phyloP scores from a whole-genome alignment of 2,888 invertebrate species.

The Hoplodrina blanda region DNA sequence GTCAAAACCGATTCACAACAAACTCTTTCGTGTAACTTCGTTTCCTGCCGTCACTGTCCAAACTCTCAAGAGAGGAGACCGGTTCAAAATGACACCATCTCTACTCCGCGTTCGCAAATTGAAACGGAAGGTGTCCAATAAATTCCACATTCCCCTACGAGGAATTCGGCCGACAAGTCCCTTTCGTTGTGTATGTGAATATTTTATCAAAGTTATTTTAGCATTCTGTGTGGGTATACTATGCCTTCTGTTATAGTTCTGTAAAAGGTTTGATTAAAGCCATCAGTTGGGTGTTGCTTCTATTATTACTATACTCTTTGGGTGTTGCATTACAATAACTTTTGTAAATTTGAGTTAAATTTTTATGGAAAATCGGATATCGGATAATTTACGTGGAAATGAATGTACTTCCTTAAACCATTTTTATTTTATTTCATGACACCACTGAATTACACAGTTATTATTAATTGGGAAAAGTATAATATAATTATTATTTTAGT shows the following conservation, averaged over 20 bases:
- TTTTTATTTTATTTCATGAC: no score
- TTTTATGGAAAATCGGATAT: no score
- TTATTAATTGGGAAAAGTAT: no score
- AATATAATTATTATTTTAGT: no score
- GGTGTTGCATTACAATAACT: conserved; percentile 23
- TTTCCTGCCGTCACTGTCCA: conserved; percentile 47
- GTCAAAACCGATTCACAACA: conserved; percentile 11
- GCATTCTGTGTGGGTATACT: conserved; percentile 61
- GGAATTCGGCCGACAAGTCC: conserved; percentile 79
- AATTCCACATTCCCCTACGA: conserved; percentile 78
- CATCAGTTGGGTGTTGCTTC: conserved; percentile 38
- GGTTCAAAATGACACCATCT: conserved; percentile 74
- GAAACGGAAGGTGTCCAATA: conserved; percentile 88
- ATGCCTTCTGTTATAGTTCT: conserved; percentile 55
- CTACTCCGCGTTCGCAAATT: conserved; percentile 80
- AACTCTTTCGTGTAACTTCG: conserved; percentile 41
- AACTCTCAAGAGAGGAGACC: conserved; percentile 57
- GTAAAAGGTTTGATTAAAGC: conserved; percentile 57
- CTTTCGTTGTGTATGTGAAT: conserved; percentile 79
- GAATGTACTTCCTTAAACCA: no score
- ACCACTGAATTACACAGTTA: no score
- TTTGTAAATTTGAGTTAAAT: no score
- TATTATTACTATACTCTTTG: no score
- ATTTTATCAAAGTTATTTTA: conserved; percentile 76
- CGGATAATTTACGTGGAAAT: no score